phyloP scores from a whole-genome alignment of 2,797 vertebrate species.

The Artibeus jamaicensis region DNA sequence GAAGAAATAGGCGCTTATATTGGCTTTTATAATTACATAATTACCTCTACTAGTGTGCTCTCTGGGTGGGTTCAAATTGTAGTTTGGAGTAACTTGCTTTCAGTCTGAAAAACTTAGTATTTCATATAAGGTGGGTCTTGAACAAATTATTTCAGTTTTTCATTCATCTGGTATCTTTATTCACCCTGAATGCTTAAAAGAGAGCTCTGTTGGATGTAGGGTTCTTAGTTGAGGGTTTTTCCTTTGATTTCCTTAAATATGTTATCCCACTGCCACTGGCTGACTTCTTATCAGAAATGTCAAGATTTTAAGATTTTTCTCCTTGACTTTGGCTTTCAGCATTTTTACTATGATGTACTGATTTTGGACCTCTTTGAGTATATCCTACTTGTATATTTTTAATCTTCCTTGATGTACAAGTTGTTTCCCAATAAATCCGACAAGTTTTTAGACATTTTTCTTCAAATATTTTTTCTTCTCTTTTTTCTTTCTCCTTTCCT shows the following conservation, averaged over 20 bases:
- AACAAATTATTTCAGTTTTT: neutral
- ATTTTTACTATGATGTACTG: slow-evolving; percentile 23
- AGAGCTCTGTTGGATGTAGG: neutral
- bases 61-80: neutral
- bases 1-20: neutral
- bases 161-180: neutral
- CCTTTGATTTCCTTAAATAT: neutral
- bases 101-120: neutral
- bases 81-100: neutral
- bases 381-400: neutral
- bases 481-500: neutral
- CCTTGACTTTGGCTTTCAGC: neutral
- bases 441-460: slow-evolving; percentile 2
- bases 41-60: neutral
- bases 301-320: slow-evolving; percentile 33
- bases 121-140: neutral
- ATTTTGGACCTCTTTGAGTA: neutral
- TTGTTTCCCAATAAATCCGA: neutral
- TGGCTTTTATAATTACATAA: slow-evolving; percentile 18
- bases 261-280: neutral
- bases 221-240: neutral
- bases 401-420: neutral
- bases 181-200: neutral
- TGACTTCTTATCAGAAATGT: neutral
- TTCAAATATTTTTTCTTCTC: neutral